Base-by-base conservation (phyloP, 2,113 vertebrate species). In the Muntiacus muntjak region DNA sequence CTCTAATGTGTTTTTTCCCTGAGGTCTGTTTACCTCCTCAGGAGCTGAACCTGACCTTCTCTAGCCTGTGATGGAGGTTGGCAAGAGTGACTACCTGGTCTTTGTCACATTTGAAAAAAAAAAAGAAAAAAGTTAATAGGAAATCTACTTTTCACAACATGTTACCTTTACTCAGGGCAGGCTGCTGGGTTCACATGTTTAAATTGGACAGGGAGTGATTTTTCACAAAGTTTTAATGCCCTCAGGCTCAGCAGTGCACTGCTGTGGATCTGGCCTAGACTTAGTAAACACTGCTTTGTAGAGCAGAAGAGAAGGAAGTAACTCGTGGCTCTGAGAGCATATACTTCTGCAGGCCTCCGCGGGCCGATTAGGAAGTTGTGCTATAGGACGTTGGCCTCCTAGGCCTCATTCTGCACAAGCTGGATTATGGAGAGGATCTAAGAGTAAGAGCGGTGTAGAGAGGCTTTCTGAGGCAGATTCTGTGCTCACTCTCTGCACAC, bases 1-100 rank as follows among this genome's bases (percentile, higher is more conserved):
- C 93, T 97, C 95, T 95, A 97, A 98, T 97, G 78, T 96, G 96
- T 98, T 98, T 87, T 93, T 98, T 98, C 90, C 97, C 95, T 89
- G 90, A 91, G 96, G 98, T 94, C 98, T 95, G 21, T 40, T 96
- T 96, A 96, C 97, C 97, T 98, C 88, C 93, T 97, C 97, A 90
- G 54, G 67, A 91, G 85, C 88, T 98, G 97, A 97, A 94, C 97
- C 89, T 97, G 71, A 98, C 97, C 94, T 95, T 78, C 90, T 62
- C 12, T 89, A 83, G 96, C 92, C 97, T 91, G 93, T 55, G 97
- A 97, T 89, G 83, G 93, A 97, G 78, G 74, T 47, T 89, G 94
- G 87, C 45, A 16, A 96, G 95, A 97, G 40, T 25, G 87, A 92
- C 62, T 8, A 62, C n/a, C 58, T n/a, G 23, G 36, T 58, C 91